Conservation (phyloP, 2,113 vertebrate species). For the Esox niger region DNA sequence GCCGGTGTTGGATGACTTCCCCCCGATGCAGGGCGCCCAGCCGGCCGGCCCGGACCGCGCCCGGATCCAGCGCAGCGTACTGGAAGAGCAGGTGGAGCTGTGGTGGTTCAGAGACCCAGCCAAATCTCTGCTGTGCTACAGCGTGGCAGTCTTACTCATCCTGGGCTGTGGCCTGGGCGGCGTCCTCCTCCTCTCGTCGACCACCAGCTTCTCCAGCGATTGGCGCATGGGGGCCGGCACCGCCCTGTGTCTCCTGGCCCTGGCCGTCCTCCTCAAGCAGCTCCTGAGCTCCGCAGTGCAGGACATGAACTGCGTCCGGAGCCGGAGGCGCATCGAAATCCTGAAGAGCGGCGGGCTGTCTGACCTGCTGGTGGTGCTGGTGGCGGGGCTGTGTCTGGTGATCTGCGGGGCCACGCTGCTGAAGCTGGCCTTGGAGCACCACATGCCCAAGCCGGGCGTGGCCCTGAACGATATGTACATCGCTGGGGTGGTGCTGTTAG, state of each 20-base stretch:
- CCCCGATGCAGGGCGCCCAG: conserved; percentile 53
- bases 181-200: conserved; percentile 88
- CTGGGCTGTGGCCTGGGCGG: conserved; percentile 87
- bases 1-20: conserved; percentile 79
- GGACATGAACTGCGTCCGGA: conserved; percentile 96
- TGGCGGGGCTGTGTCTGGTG: conserved; percentile 82
- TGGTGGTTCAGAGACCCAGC: conserved; percentile 96
- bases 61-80: conserved; percentile 81
- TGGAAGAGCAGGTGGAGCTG: conserved; percentile 95
- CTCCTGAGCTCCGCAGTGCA: conserved; percentile 95
- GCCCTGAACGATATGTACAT: conserved; percentile 87
- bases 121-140: conserved; percentile 88
- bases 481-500: conserved; percentile 83
- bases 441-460: conserved; percentile 75
- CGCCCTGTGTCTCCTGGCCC: conserved; percentile 86
- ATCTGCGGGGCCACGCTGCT: conserved; percentile 85
- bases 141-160: conserved; percentile 83
- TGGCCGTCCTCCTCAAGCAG: conserved; percentile 92
- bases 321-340: conserved; percentile 83
- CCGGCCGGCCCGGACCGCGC: conserved; percentile 40
- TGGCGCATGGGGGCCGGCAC: conserved; percentile 90
- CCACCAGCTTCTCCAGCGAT: conserved; percentile 91
- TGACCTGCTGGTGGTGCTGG: conserved; percentile 82
- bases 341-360: conserved; percentile 90
- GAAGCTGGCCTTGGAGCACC: conserved; percentile 78